Evolutionary conservation across 2,113 vertebrate species (phyloP), one percentile per base, ranked within the genome.

Genomic region (Jaculus jaculus): DNA sequence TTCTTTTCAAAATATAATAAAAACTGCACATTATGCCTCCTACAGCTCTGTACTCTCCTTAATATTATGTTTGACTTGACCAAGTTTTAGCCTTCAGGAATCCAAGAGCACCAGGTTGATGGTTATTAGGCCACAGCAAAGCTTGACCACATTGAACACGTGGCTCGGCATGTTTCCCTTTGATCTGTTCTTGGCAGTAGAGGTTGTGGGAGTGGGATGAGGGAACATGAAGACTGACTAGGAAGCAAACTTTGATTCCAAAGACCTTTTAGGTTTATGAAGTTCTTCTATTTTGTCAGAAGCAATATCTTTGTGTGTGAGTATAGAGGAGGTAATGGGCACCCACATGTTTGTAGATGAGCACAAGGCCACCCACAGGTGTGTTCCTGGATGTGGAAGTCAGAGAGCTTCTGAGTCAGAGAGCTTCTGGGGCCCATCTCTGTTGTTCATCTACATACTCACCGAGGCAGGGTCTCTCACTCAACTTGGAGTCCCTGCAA

Each of bases 171-270:
- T 9, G 16, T 7, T 81, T 79, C 83, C 61, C 5, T 73, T 58
- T 81, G 0, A 39, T 65, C 71, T 90, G 69, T 47, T 61, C 2
- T 9, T 6, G 0, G n/a, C 0, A 0, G 15, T 73, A 3, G 11
- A 30, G 75, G 15, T 17, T 73, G 16, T 1, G 66, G 1, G 2
- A 0, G 4, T 65, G 6, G 7, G 11, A 32, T 10, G 5, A 12
- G 4, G 13, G 15, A 2, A 2, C 18, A 34, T 24, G 8, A n/a
- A 0, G 42, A 8, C 8, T 6, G 2, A 16, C 30, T 34, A 18
- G 11, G 15, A 51, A 79, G 24, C 89, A n/a, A 60, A 39, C 5
- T 12, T 26, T 74, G 37, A 74, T 21, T 75, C 7, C 20, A 1
- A n/a, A 81, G 12, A 81, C 8, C 1, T 12, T 2, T 6, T 15